Conservation (phyloP, 2,888 invertebrate species). For the Punctoribates punctum region DNA sequence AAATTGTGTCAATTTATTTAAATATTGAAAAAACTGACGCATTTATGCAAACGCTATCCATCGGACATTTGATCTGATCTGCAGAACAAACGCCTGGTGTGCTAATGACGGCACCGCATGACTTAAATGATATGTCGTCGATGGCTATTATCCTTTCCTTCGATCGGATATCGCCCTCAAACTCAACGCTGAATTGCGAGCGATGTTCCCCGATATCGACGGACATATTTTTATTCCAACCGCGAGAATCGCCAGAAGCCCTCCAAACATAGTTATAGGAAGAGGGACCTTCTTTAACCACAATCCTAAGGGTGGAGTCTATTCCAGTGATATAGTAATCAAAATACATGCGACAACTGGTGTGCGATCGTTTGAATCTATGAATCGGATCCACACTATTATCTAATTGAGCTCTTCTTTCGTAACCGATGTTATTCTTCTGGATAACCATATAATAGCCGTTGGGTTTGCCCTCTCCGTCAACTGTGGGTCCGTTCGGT, state of each 20-base stretch:
- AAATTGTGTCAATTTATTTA: no score
- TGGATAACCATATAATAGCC: conserved; percentile 7
- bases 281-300: not conserved
- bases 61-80: not conserved
- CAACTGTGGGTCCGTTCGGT: not conserved
- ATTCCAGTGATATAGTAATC: conserved; percentile 1
- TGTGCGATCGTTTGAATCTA: conserved; percentile 26
- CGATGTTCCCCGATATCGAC: not conserved
- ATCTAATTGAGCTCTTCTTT: not conserved
- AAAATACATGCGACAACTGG: conserved; percentile 18
- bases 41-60: conserved; percentile 14
- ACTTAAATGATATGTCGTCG: not conserved
- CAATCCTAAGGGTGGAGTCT: not conserved
- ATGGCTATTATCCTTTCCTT: not conserved
- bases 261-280: not conserved
- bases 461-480: conserved; percentile 12
- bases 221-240: not conserved
- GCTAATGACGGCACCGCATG: not conserved
- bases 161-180: not conserved
- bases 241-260: not conserved
- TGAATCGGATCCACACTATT: not conserved
- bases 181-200: not conserved
- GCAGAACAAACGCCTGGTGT: not conserved
- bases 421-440: not conserved
- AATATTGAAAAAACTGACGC: not conserved